Evolutionary conservation across 2,888 invertebrate genomes (phyloP).

Genomic region (Sturmia bella): DNA sequence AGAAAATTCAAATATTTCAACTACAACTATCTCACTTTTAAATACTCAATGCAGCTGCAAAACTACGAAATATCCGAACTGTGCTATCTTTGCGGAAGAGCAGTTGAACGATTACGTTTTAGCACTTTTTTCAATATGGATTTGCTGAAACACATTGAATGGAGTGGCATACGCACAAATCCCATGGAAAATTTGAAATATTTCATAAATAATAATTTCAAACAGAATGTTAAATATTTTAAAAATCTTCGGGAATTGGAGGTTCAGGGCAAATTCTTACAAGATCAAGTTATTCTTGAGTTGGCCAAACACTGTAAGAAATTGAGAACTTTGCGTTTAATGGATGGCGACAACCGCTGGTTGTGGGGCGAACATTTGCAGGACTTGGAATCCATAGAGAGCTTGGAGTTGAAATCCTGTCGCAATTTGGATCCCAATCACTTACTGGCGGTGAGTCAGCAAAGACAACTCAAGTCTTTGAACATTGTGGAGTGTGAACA

Average conservation of each 20-base stretch:
- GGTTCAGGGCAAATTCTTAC: constrained; percentile 68
- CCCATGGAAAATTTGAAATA: constrained; percentile 66
- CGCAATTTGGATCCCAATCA: constrained; percentile 57
- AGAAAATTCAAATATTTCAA: constrained; percentile 44
- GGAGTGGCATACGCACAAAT: constrained; percentile 58
- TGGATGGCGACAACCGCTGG: constrained; percentile 67
- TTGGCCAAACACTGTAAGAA: constrained; percentile 66
- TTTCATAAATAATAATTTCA: constrained; percentile 67
- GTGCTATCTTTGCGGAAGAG: constrained; percentile 46
- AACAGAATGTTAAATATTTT: constrained; percentile 67
- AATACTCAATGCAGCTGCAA: constrained; percentile 42
- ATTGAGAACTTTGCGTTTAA: constrained; percentile 53
- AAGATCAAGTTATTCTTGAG: constrained; percentile 65
- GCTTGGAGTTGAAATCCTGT: constrained; percentile 66
- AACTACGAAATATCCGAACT: constrained; percentile 58
- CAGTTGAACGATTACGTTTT: constrained; percentile 45
- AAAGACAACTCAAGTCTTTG: constrained; percentile 47
- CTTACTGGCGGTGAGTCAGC: constrained; percentile 43
- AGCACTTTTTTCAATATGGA: constrained; percentile 64
- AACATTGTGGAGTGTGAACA: constrained; percentile 68
- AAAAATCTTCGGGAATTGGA: constrained; percentile 49
- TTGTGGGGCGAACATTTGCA: constrained; percentile 65
- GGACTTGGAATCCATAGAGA: constrained; percentile 59
- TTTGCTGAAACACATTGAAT: constrained; percentile 56
- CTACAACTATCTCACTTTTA: constrained; percentile 60